Base-by-base conservation (phyloP, 2,113 vertebrate genomes). In the Crotalus horridus region DNA sequence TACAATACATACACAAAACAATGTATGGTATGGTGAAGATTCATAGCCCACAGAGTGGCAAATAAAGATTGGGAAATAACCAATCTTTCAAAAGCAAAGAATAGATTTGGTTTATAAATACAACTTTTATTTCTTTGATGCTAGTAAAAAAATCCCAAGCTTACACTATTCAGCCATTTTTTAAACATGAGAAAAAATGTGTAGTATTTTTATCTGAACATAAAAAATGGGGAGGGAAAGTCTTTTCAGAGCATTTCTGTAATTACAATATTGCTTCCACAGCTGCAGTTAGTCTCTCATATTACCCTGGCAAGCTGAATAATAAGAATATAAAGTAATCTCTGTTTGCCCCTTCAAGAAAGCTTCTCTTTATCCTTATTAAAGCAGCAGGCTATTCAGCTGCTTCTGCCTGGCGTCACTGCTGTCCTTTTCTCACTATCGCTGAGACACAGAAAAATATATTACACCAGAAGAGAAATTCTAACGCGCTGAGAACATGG, bases 371-470 rank as follows among this genome's bases (percentile, higher is more conserved):
- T 95, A 89, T 87, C 61, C n/a, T 74, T 94, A 86, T 92, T 94
- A 94, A 96, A 93, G 64, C 94, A 95, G 81, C 87, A 95, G 13
- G 91, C 64, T 26, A 55, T 93, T 93, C 93, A 95, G 93, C 91
- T 96, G 96, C 93, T 89, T 95, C 26, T 81, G 33, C 17, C 33
- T 81, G 6, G 69, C 24, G 4, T 74, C 26, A 89, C 92, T 95
- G 43, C 85, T 95, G 90, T 85, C 33, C 93, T 85, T 94, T 85
- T 29, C 92, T 94, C 94, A 59, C 85, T 1, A 89, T 93, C 91
- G 92, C 74, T 26, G 92, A 96, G 94, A 94, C 93, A 94, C 95
- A 94, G 51, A 88, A 90, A 7, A 91, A 46, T 20, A 39, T 48
- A 85, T 9, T 93, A 91, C 92, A 95, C 81, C 59, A 95, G 94